phyloP scores from a whole-genome alignment of 2,797 vertebrate genomes.

The Pipistrellus pygmaeus region DNA sequence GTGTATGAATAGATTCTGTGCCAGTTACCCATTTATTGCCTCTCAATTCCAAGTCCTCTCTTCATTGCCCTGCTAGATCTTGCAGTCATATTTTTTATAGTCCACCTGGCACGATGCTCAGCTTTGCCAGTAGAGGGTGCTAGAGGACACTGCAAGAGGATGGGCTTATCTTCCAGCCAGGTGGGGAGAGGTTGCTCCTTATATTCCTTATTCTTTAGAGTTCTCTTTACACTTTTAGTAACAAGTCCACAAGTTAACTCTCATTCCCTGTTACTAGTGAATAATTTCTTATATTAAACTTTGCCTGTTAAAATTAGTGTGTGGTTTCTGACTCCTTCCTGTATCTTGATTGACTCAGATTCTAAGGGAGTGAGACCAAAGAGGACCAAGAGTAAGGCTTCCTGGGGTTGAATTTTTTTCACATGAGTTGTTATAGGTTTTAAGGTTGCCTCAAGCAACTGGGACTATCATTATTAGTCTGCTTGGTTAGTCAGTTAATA shows the following conservation, averaged over 20 bases:
- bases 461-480: neutral
- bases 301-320: neutral
- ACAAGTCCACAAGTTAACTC: neutral
- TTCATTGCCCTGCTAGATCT: neutral
- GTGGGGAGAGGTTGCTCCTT: too few relatives aligned
- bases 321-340: neutral
- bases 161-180: neutral
- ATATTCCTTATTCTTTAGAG: neutral
- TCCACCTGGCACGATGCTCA: neutral
- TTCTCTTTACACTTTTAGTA: neutral
- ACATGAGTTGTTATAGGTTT: neutral
- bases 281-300: neutral
- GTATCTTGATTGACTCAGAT: neutral
- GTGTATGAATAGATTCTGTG: neutral
- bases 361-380: neutral
- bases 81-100: neutral
- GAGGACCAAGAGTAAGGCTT: neutral
- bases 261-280: neutral
- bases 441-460: neutral
- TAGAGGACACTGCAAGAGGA: neutral
- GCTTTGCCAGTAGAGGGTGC: neutral
- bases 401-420: neutral
- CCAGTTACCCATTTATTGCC: neutral
- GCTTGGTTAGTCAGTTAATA: neutral
- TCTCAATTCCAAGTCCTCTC: neutral